A percentile compares a stretch with the other conserved stretches of the same genome.
These are phyloP conservation scores for Brachypodius melanocephalos DNA, from an alignment of 2,113 vertebrate species.

Conservation along the genomic window DNA sequence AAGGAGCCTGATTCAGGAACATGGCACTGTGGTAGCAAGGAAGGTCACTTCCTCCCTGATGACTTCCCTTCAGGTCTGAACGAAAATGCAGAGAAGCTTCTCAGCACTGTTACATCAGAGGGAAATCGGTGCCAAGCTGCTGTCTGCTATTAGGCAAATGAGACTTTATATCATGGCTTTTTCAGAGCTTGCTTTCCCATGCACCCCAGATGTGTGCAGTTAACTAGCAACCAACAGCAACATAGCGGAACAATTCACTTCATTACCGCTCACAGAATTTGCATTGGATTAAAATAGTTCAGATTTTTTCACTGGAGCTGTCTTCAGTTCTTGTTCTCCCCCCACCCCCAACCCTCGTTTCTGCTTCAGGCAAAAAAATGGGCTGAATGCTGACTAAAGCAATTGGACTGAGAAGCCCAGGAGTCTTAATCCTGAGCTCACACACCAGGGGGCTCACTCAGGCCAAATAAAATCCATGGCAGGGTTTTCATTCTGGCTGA, in stretches of 20 bases:
- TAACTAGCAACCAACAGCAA: constrained; percentile 1
- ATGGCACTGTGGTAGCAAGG: neutral
- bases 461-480: neutral
- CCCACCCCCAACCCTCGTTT: neutral
- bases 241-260: neutral
- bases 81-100: neutral
- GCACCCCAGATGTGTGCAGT: neutral
- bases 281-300: constrained; percentile 45
- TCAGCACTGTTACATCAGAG: neutral
- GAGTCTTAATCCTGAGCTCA: neutral
- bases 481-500: constrained; percentile 7
- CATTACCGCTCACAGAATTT: constrained; percentile 1
- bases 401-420: neutral
- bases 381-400: constrained; percentile 27
- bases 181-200: neutral
- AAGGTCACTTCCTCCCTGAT: neutral
- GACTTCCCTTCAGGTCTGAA: neutral
- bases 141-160: constrained; percentile 15
- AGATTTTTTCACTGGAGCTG: constrained; percentile 5
- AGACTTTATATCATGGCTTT: neutral
- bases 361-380: constrained; percentile 10
- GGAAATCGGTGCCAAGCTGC: neutral
- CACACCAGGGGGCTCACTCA: neutral
- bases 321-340: neutral
- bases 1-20: neutral